phyloP scores from a whole-genome alignment of 1,140 invertebrate species.

The Drosophila persimilis region DNA sequence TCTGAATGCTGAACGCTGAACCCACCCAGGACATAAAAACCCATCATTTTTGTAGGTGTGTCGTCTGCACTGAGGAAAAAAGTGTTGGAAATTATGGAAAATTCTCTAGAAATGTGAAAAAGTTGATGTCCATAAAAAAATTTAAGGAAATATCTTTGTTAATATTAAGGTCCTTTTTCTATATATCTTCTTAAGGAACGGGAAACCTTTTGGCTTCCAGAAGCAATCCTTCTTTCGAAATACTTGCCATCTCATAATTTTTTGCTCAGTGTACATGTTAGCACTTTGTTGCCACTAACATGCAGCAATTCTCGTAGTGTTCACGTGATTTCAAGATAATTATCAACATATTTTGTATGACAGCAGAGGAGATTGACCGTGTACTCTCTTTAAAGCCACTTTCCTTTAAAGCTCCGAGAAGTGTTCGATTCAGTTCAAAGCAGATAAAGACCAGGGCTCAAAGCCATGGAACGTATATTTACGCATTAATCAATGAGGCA shows the following conservation, averaged over 20 bases:
- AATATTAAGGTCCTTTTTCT: no score
- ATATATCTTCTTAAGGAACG: no score
- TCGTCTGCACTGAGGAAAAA: no score
- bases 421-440: slow-evolving; percentile 34
- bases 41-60: slow-evolving; percentile 63
- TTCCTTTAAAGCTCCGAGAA: slow-evolving; percentile 16
- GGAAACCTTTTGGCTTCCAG: no score
- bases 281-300: slow-evolving; percentile 69
- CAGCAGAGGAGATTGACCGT: not conserved
- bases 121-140: no score
- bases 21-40: slow-evolving; percentile 19
- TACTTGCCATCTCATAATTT: no score
- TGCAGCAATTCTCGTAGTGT: slow-evolving; percentile 56
- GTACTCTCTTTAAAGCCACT: not conserved
- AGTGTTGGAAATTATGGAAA: no score
- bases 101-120: no score
- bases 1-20: slow-evolving; percentile 37
- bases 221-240: no score
- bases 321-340: slow-evolving; percentile 53
- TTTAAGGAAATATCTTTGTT: no score
- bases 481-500: slow-evolving; percentile 75
- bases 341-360: slow-evolving; percentile 61
- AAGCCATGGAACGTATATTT: slow-evolving; percentile 65
- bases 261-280: slow-evolving; percentile 45
- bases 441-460: slow-evolving; percentile 48